Evolutionary conservation across 2,888 invertebrate species (phyloP).

Genomic region (Plebejus melissa): DNA sequence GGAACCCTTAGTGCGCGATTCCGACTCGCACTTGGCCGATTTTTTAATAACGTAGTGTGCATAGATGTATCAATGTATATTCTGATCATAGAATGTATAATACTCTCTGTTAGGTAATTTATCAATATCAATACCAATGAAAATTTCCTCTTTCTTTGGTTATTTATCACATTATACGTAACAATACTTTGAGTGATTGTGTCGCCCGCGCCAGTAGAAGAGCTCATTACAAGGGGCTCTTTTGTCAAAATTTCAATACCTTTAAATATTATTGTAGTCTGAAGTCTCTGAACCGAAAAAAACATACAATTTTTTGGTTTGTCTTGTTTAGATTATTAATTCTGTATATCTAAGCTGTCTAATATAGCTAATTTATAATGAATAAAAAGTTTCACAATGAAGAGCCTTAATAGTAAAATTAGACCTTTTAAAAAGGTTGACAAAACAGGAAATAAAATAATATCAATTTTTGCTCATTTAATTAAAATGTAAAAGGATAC

Average conservation of each 20-base stretch:
- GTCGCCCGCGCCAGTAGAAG: neutral
- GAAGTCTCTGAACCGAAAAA: too few species aligned
- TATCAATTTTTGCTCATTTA: neutral
- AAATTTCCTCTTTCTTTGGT: slow-evolving; percentile 20
- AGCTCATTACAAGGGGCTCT: neutral
- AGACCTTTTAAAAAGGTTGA: neutral
- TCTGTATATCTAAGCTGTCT: too few species aligned
- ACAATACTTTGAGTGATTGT: slow-evolving; percentile 22
- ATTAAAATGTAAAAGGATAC: slow-evolving; percentile 42
- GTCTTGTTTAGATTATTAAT: too few species aligned
- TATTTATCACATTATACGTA: slow-evolving; percentile 26
- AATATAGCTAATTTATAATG: too few species aligned
- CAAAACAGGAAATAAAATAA: neutral
- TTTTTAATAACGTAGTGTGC: neutral
- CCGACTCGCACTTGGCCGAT: too few species aligned
- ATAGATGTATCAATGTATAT: too few species aligned
- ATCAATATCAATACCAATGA: slow-evolving; percentile 18
- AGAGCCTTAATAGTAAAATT: neutral
- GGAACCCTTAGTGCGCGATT: too few species aligned
- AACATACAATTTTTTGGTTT: too few species aligned
- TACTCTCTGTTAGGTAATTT: slow-evolving; percentile 3
- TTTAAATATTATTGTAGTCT: neutral
- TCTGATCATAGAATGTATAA: neutral
- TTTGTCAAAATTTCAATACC: neutral
- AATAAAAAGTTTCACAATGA: too few species aligned